Evolutionary conservation across 2,113 vertebrate species (phyloP).

Genomic region (Tautogolabrus adspersus): DNA sequence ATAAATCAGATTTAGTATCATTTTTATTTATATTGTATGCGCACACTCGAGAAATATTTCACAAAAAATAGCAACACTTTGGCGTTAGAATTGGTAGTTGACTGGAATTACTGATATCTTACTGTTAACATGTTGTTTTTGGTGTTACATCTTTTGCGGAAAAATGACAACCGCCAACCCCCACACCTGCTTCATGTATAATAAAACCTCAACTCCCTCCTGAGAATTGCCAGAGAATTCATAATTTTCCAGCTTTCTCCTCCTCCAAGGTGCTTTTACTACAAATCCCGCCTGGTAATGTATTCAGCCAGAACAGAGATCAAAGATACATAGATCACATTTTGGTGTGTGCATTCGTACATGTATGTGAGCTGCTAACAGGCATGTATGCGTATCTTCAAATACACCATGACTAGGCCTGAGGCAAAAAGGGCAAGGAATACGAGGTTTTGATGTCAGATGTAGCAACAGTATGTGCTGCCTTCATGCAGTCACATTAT

Average conservation of each 20-base stretch:
- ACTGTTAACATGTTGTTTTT: slow-evolving; percentile 26
- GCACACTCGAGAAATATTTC: neutral
- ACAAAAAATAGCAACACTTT: neutral
- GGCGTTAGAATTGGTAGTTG: neutral
- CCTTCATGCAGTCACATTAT: slow-evolving; percentile 41
- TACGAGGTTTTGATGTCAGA: slow-evolving; percentile 54
- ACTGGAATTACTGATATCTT: slow-evolving; percentile 7
- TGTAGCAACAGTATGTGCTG: slow-evolving; percentile 14
- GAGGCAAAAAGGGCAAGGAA: slow-evolving; percentile 53
- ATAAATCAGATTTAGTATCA: no score
- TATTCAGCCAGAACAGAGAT: slow-evolving; percentile 66
- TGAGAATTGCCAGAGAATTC: slow-evolving; percentile 63
- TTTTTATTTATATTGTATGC: no score
- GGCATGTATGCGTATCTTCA: slow-evolving; percentile 59
- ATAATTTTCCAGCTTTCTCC: slow-evolving; percentile 58
- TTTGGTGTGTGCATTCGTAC: slow-evolving; percentile 49
- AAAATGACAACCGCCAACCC: slow-evolving; percentile 27
- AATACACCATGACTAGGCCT: slow-evolving; percentile 48
- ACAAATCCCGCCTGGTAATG: slow-evolving; percentile 48
- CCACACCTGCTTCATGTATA: slow-evolving; percentile 56
- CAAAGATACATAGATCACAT: slow-evolving; percentile 65
- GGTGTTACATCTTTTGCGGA: slow-evolving; percentile 14
- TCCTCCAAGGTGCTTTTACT: slow-evolving; percentile 62
- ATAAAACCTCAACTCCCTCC: slow-evolving; percentile 50
- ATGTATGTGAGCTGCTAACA: slow-evolving; percentile 61